These are phyloP conservation scores for Ichneumoninae sp. DNA, from an alignment of 2,888 invertebrate genomes.

Conservation along the genomic window DNA sequence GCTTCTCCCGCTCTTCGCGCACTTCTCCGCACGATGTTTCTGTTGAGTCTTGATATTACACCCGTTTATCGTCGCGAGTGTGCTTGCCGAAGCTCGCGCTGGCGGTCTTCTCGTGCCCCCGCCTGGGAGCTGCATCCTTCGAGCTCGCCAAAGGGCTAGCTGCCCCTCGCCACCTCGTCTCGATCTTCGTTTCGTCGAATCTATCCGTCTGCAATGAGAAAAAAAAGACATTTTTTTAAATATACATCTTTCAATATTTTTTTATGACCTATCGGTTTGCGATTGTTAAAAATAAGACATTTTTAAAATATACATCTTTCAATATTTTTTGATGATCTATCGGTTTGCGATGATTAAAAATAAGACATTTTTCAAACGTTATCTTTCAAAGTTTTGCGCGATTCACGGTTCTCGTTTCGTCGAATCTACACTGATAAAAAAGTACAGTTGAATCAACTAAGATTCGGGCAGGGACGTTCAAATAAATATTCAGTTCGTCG, in stretches of 20 bases:
- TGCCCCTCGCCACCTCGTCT: constrained; percentile 83
- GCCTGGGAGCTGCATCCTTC: constrained; percentile 85
- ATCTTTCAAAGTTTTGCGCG: too few relatives aligned
- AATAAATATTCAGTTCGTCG: too few relatives aligned
- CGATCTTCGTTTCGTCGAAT: constrained; percentile 78
- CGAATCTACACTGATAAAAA: constrained; percentile 67
- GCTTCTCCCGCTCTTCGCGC: constrained; percentile 67
- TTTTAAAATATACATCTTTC: neutral
- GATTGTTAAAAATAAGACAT: too few relatives aligned
- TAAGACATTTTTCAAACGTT: neutral
- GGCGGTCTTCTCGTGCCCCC: constrained; percentile 83
- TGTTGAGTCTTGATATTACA: constrained; percentile 75
- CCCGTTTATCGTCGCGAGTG: constrained; percentile 78
- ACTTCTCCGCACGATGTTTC: constrained; percentile 71
- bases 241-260: too few relatives aligned
- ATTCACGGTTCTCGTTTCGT: constrained; percentile 76
- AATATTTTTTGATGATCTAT: constrained; percentile 65
- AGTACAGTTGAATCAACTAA: too few relatives aligned
- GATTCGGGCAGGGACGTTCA: too few relatives aligned
- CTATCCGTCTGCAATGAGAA: constrained; percentile 74
- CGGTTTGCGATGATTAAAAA: constrained; percentile 66
- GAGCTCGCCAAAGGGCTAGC: constrained; percentile 84
- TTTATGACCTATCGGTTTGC: too few relatives aligned
- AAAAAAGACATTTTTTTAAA: too few relatives aligned
- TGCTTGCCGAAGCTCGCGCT: constrained; percentile 80